These are phyloP conservation scores for Pycnonotus jocosus DNA, from an alignment of 2,113 vertebrate species.

Conservation along the genomic window DNA sequence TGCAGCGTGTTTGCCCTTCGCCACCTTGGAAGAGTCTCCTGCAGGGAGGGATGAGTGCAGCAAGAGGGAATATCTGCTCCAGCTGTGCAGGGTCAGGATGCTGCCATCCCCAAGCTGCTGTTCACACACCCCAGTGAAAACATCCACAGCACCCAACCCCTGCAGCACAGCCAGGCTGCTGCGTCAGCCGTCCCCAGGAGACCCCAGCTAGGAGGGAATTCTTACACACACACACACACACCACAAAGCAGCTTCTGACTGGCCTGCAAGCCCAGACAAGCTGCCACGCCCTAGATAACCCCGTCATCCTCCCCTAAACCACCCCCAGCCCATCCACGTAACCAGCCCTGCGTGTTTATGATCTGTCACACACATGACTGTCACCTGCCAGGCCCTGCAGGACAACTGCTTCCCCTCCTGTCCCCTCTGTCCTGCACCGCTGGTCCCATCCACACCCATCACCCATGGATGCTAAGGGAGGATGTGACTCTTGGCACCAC, in stretches of 20 bases:
- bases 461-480: accelerated
- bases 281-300: slow-evolving; percentile 40
- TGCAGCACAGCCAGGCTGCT: not conserved
- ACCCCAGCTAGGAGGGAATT: not conserved
- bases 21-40: not conserved
- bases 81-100: not conserved
- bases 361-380: slow-evolving; percentile 1
- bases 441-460: not conserved
- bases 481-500: accelerated
- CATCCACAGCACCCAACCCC: not conserved
- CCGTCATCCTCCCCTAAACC: not conserved
- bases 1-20: accelerated
- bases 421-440: not conserved
- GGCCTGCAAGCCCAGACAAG: slow-evolving; percentile 36
- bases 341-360: not conserved
- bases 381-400: slow-evolving; percentile 40
- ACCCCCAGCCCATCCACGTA: not conserved
- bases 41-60: not conserved
- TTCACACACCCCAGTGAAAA: not conserved
- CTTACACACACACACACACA: not conserved
- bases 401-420: not conserved
- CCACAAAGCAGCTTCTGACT: not conserved
- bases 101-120: not conserved
- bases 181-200: not conserved
- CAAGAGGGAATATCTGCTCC: not conserved